Base-by-base conservation (phyloP, 1,140 invertebrate species). In the Tetramorium alpestre region DNA sequence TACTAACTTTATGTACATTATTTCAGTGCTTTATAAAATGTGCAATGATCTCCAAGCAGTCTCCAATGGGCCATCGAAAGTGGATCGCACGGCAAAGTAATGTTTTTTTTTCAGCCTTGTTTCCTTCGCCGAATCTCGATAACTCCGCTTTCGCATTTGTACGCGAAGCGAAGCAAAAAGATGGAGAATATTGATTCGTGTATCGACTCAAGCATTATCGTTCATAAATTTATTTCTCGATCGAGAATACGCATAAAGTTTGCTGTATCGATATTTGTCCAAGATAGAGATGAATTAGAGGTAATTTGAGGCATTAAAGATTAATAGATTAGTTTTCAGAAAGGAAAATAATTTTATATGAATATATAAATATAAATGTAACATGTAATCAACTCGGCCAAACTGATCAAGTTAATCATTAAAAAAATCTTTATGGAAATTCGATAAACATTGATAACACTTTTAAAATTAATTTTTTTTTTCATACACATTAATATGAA, bases 51-150 rank as follows among this genome's bases (percentile, higher is more conserved):
- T 25, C 13, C 51, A 56, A 80, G 86, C 85, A 69, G 80, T 33
- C 33, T 33, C 33, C 33, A 33, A 33, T 89, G 86, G 58, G 16
- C 44, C 33, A 86, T 3, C 38, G 54, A 75, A 80, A 81, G 69
- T 62, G 62, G 67, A 44, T 22, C 58, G 56, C 33, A 8, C 11
- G 25, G 10, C 76, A 10, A 47, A 10, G 54, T 62, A 78, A 69
- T 82, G 67, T 85, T 80, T 89, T 72, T 87, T 75, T 87, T 75
- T 41, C 58, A 67, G 16, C 13, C 28, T 25, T 80, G n/a, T 65
- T n/a, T 28, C 47, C 38, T 11, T 18, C 1, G 10, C 28, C 7
- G 33, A 62, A 84, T 54, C 38, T 13, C 25, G 28, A 18, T 18
- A 44, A 49, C 13, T n/a, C 44, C 33, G 7, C 22, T 49, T 72